Evolutionary conservation across 2,888 invertebrate genomes (phyloP), one percentile per base, ranked within the genome.

Genomic region (Lasioglossum morio): DNA sequence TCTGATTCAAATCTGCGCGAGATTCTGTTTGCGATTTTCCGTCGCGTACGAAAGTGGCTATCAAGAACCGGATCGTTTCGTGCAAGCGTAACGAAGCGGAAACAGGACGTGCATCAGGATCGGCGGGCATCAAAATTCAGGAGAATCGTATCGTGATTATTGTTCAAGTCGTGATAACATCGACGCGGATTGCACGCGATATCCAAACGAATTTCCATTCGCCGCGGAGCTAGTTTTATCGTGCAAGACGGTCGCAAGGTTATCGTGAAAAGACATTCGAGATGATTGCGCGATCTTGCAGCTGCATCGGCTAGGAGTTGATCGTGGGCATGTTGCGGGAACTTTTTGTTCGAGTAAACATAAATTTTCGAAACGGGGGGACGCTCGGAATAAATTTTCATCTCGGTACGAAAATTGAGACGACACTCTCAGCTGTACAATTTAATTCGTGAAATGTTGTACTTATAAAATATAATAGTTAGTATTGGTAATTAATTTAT

Each of bases 71-170:
- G 37, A n/a, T 69, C 34, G 69, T 30, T 80, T 16, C 74, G 7
- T 48, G 74, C 70, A n/a, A 53, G 53, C 53, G 76, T 30, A 66
- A 34, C 76, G 72, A 23, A 34, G 10, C 57, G 57, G 37, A 75
- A 37, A 27, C 60, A 27, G 27, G 27, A 30, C 60, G 75, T 27
- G 75, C 27, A 40, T 75, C 30, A 8, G 60, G 16, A 40, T 48
- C 57, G 72, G 23, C 72, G 81, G 46, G 83, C 77, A 73, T 82
- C 69, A 74, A 70, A 57, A 81, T 84, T 77, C 72, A 72, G 27
- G 40, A 14, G 76, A 63, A 60, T 77, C 82, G 82, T 57, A 77
- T 63, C 63, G 40, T 69, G 82, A 82, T 82, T 84, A 82, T 78
- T 77, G 77, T 74, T 82, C 77, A 53, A 40, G 60, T 74, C 73